phyloP scores from a whole-genome alignment of 2,113 vertebrate species.

The Mystacornis crossleyi region DNA sequence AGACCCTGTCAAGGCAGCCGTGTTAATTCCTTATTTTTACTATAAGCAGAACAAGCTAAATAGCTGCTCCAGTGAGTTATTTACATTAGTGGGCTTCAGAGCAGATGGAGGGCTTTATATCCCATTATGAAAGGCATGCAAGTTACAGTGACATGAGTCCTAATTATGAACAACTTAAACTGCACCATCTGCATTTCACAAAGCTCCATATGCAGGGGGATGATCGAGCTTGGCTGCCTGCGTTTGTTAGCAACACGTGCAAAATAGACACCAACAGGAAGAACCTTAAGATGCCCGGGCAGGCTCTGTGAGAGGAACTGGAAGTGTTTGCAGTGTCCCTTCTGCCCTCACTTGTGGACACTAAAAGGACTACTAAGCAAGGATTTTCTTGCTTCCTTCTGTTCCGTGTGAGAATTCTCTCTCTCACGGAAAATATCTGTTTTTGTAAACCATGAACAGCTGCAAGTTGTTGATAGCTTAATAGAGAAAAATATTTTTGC shows the following conservation, averaged over 20 bases:
- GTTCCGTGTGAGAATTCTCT: no score
- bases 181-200: constrained; percentile 49
- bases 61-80: constrained; percentile 11
- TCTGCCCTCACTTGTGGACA: no score
- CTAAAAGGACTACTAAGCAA: no score
- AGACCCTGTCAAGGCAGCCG: not conserved
- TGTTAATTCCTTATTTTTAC: not conserved
- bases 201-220: not conserved
- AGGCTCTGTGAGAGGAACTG: not conserved
- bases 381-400: no score
- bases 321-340: not conserved
- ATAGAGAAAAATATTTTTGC: no score
- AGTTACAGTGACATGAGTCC: constrained; percentile 15
- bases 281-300: not conserved
- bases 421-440: no score
- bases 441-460: no score
- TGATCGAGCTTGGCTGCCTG: not conserved
- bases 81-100: constrained; percentile 25
- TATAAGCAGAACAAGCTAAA: not conserved
- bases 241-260: not conserved
- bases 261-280: not conserved
- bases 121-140: constrained; percentile 9
- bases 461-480: no score
- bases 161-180: constrained; percentile 46
- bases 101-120: constrained; percentile 39